These are phyloP conservation scores for Palythoa heliodiscus DNA, from an alignment of 92 coral and sea anemone species.

Conservation along the genomic window DNA sequence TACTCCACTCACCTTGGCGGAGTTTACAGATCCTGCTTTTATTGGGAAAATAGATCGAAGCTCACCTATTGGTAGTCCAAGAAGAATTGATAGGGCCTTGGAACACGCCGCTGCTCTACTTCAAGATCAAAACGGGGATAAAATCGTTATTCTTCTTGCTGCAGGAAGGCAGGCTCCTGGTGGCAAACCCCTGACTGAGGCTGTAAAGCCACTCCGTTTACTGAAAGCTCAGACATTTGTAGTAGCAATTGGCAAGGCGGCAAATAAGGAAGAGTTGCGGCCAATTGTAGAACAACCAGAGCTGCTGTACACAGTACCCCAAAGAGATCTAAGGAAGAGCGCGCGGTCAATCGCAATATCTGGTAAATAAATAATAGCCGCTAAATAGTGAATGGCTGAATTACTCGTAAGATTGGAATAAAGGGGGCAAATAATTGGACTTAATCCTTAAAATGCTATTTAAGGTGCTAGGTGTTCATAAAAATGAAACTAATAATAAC, in stretches of 20 bases:
- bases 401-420: no score
- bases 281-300: slow-evolving; percentile 19
- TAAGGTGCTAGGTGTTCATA: no score
- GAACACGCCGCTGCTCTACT: slow-evolving; percentile 32
- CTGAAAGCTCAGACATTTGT: slow-evolving; percentile 26
- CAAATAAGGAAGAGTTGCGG: not conserved
- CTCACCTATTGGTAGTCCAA: slow-evolving; percentile 13
- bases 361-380: not conserved
- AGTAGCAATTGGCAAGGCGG: slow-evolving; percentile 20
- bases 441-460: no score
- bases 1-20: not conserved
- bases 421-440: no score
- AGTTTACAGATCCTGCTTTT: slow-evolving; percentile 35
- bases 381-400: not conserved
- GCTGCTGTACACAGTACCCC: slow-evolving; percentile 14
- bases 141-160: slow-evolving; percentile 37
- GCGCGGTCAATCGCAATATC: slow-evolving; percentile 22
- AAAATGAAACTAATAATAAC: no score
- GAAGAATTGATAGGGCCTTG: slow-evolving; percentile 40
- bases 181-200: slow-evolving; percentile 24
- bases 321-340: slow-evolving; percentile 1
- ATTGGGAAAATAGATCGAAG: slow-evolving; percentile 29
- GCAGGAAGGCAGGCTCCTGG: slow-evolving; percentile 40
- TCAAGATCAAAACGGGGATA: slow-evolving; percentile 18
- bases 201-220: slow-evolving; percentile 24